Evolutionary conservation across 1,140 invertebrate genomes (phyloP), one percentile per base, ranked within the genome.

Genomic region (Drosophila bocki): DNA sequence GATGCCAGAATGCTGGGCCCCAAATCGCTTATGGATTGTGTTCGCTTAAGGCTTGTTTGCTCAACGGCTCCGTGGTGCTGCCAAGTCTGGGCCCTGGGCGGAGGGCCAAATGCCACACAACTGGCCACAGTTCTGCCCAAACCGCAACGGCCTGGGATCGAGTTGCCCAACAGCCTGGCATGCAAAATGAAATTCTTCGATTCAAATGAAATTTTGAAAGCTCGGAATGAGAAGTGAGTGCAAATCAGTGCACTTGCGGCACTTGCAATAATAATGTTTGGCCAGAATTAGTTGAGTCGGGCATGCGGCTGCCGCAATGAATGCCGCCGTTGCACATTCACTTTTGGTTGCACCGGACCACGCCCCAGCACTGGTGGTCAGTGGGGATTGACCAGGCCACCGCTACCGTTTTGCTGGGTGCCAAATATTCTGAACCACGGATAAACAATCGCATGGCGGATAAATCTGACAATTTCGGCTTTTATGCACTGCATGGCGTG

Each of bases 141-240:
- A 64, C 63, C 39, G 17, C 53, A 82, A 64, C 44, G 68, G 60
- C n/a, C 22, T 37, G 33, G 57, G 15, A 44, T 51, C 39, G 44
- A 17, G 32, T 84, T 74, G 62, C 50, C 72, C 75, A 72, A 84
- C 71, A 69, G 67, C 6, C 29, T 57, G 41, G 56, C 63, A 82
- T 80, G 77, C 78, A 84, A 69, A 82, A 81, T 78, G 82, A 62
- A 84, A 81, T 81, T 81, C 77, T 75, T 77, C 78, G 44, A 50
- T 64, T 35, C 48, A 26, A 60, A 59, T 68, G 50, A 72, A 84
- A 84, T 77, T 69, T 57, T 65, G 77, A 80, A 78, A 54, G 45
- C 69, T 53, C 63, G 63, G 17, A 75, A 61, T 48, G 35, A 72
- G 56, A 57, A 72, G 63, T 51, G 61, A 53, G 59, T 67, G 42